A percentile compares a stretch with the other conserved stretches of the same genome.
Conservation (phyloP, 37 sponge, comb jelly and placozoan genomes). For the Halisarca cf. caerulea region DNA sequence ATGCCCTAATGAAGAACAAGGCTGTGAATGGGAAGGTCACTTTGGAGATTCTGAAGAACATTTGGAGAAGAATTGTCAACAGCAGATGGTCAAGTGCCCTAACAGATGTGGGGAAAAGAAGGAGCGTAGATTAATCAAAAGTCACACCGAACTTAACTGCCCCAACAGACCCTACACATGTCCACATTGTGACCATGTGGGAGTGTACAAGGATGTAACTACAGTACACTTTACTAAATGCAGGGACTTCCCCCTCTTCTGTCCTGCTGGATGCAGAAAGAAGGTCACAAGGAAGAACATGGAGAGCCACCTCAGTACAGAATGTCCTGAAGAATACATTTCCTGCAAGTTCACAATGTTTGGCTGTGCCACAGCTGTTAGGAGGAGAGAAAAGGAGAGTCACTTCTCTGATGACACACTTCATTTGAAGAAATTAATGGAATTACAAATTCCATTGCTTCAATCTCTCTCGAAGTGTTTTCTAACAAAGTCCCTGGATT, state of each 20-base stretch:
- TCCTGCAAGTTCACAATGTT: conserved; percentile 50
- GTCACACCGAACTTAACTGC: background rate
- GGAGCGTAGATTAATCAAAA: background rate
- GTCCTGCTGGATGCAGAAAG: conserved; percentile 35
- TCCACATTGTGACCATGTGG: conserved; percentile 36
- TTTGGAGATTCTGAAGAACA: conserved; percentile 37
- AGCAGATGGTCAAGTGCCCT: background rate
- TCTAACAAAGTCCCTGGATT: too few species aligned
- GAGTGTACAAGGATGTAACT: conserved; percentile 43
- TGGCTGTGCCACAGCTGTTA: conserved; percentile 34
- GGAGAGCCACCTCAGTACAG: background rate
- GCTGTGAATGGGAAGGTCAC: conserved; percentile 21
- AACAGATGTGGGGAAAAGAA: background rate
- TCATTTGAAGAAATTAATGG: too few species aligned
- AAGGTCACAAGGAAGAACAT: conserved; percentile 26
- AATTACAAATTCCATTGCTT: too few species aligned
- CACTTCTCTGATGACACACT: too few species aligned
- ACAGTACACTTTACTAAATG: conserved; percentile 20
- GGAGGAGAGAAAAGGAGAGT: background rate
- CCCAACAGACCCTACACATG: conserved; percentile 34
- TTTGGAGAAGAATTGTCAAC: conserved; percentile 8
- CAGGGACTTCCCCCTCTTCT: conserved; percentile 29
- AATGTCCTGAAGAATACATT: conserved; percentile 25
- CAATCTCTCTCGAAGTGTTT: too few species aligned
- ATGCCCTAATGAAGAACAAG: background rate